These are phyloP conservation scores for Dione juno DNA, from an alignment of 2,888 invertebrate genomes.

Conservation along the genomic window DNA sequence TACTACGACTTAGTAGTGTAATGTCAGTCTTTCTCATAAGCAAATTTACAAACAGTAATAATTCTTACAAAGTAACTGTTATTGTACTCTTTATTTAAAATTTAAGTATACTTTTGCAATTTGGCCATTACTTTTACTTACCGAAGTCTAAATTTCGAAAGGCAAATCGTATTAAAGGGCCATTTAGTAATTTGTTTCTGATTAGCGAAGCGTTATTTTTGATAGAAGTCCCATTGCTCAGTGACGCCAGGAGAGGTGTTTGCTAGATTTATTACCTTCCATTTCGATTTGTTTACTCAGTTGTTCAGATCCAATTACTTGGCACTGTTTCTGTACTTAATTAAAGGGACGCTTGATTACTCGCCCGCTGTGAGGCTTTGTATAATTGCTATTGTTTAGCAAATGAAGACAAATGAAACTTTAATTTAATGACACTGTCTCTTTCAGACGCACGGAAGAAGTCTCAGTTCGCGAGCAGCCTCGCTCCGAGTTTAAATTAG, in stretches of 20 bases:
- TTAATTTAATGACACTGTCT: slow-evolving; percentile 83
- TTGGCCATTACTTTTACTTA: background rate
- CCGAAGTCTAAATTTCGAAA: background rate
- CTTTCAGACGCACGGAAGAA: slow-evolving; percentile 75
- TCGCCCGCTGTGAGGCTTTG: slow-evolving; percentile 83
- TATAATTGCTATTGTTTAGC: slow-evolving; percentile 84
- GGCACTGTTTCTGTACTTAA: slow-evolving; percentile 84
- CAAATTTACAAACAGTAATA: too few relatives aligned
- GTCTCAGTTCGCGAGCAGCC: slow-evolving; percentile 63
- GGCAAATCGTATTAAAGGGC: slow-evolving; percentile 25
- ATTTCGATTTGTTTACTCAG: slow-evolving; percentile 84
- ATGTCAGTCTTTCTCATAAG: too few relatives aligned
- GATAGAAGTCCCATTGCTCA: slow-evolving; percentile 60
- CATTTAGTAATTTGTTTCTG: slow-evolving; percentile 43
- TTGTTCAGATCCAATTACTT: slow-evolving; percentile 84
- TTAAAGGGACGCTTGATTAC: slow-evolving; percentile 84
- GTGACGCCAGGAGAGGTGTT: slow-evolving; percentile 79
- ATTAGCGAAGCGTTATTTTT: slow-evolving; percentile 57
- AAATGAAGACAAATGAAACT: slow-evolving; percentile 84
- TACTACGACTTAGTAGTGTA: too few relatives aligned
- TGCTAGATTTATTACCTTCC: slow-evolving; percentile 81
- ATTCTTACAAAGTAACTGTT: too few relatives aligned
- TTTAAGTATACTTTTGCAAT: too few relatives aligned
- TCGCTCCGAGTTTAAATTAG: slow-evolving; percentile 68
- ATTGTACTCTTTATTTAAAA: too few relatives aligned